Conservation (phyloP, 2,888 invertebrate genomes). For the Latrodectus elegans region DNA sequence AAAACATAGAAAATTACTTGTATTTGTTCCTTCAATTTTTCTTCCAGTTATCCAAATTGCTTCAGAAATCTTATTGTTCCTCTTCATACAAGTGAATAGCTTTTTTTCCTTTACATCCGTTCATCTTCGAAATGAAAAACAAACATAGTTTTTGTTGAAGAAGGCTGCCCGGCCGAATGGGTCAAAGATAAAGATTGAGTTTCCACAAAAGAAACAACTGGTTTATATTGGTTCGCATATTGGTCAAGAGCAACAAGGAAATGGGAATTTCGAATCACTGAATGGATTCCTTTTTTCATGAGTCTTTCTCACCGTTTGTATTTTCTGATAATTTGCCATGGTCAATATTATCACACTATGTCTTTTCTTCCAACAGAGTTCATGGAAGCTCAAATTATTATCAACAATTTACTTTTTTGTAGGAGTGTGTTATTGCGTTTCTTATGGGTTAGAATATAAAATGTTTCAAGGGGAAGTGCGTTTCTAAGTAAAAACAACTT, state of each 20-base stretch:
- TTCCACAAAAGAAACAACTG: constrained; percentile 10
- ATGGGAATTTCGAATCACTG: constrained; percentile 33
- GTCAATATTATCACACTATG: not conserved
- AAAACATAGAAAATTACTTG: constrained; percentile 47
- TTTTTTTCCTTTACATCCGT: constrained; percentile 45
- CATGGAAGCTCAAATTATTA: not conserved
- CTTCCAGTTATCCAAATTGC: constrained; percentile 51
- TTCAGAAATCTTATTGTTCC: constrained; percentile 59
- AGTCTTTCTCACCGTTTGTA: not conserved
- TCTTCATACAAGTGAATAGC: constrained; percentile 32
- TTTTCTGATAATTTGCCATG: not conserved
- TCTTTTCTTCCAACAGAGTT: not conserved
- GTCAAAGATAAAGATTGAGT: constrained; percentile 35
- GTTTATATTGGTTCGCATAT: constrained; percentile 16
- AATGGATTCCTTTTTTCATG: not conserved
- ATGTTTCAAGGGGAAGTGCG: no score
- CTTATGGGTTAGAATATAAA: no score
- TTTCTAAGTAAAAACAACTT: no score
- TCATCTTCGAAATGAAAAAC: constrained; percentile 54
- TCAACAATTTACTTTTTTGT: not conserved
- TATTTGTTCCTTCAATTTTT: constrained; percentile 20
- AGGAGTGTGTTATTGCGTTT: no score
- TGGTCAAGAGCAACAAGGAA: constrained; percentile 10
- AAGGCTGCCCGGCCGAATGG: not conserved
- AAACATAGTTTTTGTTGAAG: constrained; percentile 38